Evolutionary conservation across 2,113 vertebrate genomes (phyloP), one percentile per base, ranked within the genome.

Genomic region (Rhinoptilus africanus): DNA sequence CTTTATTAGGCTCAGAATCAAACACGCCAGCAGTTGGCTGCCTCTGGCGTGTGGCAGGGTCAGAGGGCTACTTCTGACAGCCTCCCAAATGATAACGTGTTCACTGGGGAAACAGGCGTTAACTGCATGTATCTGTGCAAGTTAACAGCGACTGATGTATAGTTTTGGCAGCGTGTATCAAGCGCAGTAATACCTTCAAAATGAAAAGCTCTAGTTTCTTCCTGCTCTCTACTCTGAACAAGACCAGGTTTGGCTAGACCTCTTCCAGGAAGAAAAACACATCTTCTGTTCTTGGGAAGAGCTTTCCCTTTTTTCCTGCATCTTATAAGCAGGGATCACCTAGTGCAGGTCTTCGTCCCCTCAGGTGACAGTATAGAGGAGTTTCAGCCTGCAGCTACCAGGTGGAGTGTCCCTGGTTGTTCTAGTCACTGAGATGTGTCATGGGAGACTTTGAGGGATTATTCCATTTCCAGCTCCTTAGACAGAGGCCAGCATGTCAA

Each of bases 71-170:
- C 12, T 77, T 37, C 34, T 24, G 47, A 20, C 79, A 82, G 30
- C 72, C 68, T 71, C 72, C 62, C 39, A 57, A 64, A 51, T 0
- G 3, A 1, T 7, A 51, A 60, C 35, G 75, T 30, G 16, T 41
- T 51, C 48, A 6, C 34, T 47, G 59, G 64, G 64, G 34, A 60
- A 84, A 37, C 3, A 57, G 32, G 26, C 1, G 2, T 23, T 27
- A 28, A 17, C 57, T 51, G 48, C 11, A 23, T 0, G 0, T 26
- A 34, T 37, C 28, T 22, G 14, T 14, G 12, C 23, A 48, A 20
- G 6, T 12, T 41, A 67, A 10, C 57, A 56, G 62, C 21, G 26
- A 15, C 48, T 26, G 68, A 45, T 8, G 27, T 32, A 14, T 2
- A 14, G 35, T 57, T 66, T 24, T 62, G 76, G 41, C 35, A 88